Base-by-base conservation (phyloP, 2,888 invertebrate genomes). In the Protodeltote pygarga region DNA sequence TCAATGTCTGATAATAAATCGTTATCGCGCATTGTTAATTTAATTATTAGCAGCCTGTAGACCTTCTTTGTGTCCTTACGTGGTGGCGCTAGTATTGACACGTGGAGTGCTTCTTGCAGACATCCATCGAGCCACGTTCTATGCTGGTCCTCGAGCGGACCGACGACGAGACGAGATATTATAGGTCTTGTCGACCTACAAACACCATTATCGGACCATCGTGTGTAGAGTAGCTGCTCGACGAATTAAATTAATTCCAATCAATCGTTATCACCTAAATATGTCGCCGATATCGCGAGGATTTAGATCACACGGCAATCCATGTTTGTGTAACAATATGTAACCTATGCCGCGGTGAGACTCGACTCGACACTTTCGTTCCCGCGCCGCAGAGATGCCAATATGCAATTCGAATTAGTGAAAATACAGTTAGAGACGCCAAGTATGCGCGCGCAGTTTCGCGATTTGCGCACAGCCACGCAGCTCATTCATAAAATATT, bases 401-500 rank as follows among this genome's bases (percentile, higher is more conserved):
- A 51, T 50, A 58, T 62, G 37, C 58, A 58, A 52, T 69, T 58
- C 44, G 48, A 57, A 65, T 65, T 34, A 64, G 50, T 55, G 53
- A 61, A 49, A 57, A 60, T 53, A 60, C 45, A 55, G 37, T 45
- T 39, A 37, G 25, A 37, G 24, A 29, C 41, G 50, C 29, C 24
- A 37, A 39, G 40, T 40, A 37, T 35, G 47, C 51, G 35, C 13
- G 29, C 16, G 21, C 40, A 10, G 19, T 14, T 8, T 24, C 40
- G 15, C 40, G 32, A 9, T 20, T 15, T 37, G 33, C 28, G 37
- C 35, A 8, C 10, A 6, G 17, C 27, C 28, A 27, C 40, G 31
- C 39, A 27, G 19, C 46, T 60, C 69, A 72, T 73, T 73, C 73
- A 73, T 72, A 61, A 64, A 65, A 52, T 59, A 45, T 40, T 27